Evolutionary conservation across 2,888 invertebrate genomes (phyloP).

Genomic region (Schizaphis graminum): DNA sequence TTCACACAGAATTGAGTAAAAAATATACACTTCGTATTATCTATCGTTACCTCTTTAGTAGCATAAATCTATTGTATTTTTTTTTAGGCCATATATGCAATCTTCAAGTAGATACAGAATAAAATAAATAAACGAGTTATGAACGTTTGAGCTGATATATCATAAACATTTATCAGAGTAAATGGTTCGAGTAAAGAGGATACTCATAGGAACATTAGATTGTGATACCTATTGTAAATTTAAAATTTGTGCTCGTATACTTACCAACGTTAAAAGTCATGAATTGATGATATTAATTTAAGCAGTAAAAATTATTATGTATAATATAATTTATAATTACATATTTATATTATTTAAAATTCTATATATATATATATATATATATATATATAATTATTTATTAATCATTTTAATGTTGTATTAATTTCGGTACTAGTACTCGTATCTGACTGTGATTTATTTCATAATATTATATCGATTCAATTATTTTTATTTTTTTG

Average conservation of each 20-base stretch:
- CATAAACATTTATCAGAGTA: too few species aligned
- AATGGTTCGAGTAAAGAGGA: background rate
- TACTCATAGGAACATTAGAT: background rate
- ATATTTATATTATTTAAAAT: too few species aligned
- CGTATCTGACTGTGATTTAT: background rate
- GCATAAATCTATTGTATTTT: background rate
- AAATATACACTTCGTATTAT: background rate
- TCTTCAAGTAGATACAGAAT: background rate
- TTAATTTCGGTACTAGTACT: background rate
- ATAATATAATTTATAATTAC: too few species aligned
- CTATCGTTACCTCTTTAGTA: background rate
- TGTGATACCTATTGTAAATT: background rate
- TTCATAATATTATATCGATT: background rate
- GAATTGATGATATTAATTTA: background rate
- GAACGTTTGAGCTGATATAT: too few species aligned
- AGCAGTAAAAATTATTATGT: background rate
- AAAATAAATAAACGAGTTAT: background rate
- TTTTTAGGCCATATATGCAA: background rate
- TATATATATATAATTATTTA: too few species aligned
- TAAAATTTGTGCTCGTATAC: background rate
- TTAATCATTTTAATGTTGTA: background rate
- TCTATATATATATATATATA: too few species aligned
- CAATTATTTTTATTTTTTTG: background rate
- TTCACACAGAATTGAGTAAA: background rate
- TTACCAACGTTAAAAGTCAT: background rate